Percentiles rank a stretch among this genome's conserved stretches.
These are phyloP conservation scores for Scrobipalpa costella DNA, from an alignment of 2,888 invertebrate genomes.

Conservation along the genomic window DNA sequence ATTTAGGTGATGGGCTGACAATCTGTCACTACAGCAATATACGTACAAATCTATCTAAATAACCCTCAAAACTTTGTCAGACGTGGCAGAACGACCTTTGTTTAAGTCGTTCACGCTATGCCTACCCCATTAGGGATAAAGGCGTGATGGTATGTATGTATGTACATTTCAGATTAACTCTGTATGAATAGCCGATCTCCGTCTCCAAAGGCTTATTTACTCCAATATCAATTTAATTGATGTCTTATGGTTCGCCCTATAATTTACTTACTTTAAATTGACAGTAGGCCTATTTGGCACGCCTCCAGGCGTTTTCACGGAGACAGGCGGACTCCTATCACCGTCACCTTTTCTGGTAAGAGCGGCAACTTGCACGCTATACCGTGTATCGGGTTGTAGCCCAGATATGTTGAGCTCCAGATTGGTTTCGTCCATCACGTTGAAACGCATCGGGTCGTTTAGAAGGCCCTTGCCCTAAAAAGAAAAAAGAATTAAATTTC, in stretches of 20 bases:
- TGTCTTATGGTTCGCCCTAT: background rate
- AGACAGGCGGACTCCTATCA: conserved; percentile 91
- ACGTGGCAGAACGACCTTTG: no score
- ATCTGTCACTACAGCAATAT: no score
- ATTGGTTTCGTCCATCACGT: conserved; percentile 89
- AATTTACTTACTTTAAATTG: conserved; percentile 85
- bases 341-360: conserved; percentile 98
- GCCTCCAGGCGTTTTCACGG: conserved; percentile 95
- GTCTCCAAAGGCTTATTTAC: background rate
- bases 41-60: no score
- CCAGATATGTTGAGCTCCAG: conserved; percentile 92
- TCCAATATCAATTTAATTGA: background rate
- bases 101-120: no score
- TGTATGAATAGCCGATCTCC: background rate
- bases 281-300: conserved; percentile 93
- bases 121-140: no score
- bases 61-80: no score
- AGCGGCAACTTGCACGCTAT: conserved; percentile 97
- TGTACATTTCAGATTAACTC: background rate
- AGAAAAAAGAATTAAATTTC: background rate
- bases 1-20: no score
- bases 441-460: conserved; percentile 93
- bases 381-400: conserved; percentile 96
- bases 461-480: conserved; percentile 87
- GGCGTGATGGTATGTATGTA: no score